A percentile compares a stretch with the other conserved stretches of the same genome.
Evolutionary conservation across 2,888 invertebrate genomes (phyloP).

Genomic region (Scaptomyza parva): DNA sequence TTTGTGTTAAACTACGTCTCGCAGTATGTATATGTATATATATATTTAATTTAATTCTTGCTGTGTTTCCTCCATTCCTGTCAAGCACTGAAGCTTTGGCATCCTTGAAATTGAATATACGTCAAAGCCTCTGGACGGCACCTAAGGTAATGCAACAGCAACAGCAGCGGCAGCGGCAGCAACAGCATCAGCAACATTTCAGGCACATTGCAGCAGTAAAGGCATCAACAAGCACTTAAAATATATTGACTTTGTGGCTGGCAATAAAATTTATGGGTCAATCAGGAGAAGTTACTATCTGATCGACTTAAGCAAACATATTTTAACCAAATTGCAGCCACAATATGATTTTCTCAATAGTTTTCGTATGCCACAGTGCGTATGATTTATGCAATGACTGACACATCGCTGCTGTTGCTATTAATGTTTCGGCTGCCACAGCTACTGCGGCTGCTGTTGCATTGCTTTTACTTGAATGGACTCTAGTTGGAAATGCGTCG

Average conservation of each 20-base stretch:
- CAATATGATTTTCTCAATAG: constrained; percentile 6
- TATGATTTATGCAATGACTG: constrained; percentile 66
- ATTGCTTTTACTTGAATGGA: constrained; percentile 38
- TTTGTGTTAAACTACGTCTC: constrained; percentile 1
- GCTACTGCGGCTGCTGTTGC: constrained; percentile 21
- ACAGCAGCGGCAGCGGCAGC: constrained; percentile 19
- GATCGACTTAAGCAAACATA: constrained; percentile 5
- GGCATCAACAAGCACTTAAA: constrained; percentile 4
- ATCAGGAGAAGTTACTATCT: constrained; percentile 11
- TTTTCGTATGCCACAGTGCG: constrained; percentile 49
- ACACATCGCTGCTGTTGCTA: too few relatives aligned
- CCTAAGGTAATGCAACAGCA: constrained; percentile 70
- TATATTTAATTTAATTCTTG: constrained; percentile 16
- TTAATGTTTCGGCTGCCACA: constrained; percentile 15
- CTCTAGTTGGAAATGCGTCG: constrained; percentile 29
- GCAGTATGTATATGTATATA: constrained; percentile 8
- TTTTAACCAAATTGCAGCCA: constrained; percentile 7
- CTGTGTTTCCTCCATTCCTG: constrained; percentile 19
- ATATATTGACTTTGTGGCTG: constrained; percentile 12
- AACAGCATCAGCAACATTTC: constrained; percentile 22
- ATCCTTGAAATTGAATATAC: constrained; percentile 53
- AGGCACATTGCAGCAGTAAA: constrained; percentile 23
- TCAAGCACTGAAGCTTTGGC: constrained; percentile 59
- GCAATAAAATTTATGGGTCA: constrained; percentile 20
- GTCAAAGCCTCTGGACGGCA: constrained; percentile 84